phyloP scores from a whole-genome alignment of 1,140 invertebrate species.

The Lasaia peninsularis region DNA sequence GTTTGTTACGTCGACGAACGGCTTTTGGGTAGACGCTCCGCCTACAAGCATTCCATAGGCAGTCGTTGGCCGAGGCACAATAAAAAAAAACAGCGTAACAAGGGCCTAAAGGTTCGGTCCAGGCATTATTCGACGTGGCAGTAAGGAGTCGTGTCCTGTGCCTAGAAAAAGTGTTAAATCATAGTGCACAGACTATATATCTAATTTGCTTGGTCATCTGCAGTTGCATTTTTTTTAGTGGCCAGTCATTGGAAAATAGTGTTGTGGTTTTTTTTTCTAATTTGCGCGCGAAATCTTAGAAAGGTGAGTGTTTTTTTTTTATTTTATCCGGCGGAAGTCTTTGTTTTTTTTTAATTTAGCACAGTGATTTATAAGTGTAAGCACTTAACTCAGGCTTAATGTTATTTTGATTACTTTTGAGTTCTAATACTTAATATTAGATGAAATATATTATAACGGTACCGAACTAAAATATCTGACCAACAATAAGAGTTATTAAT shows the following conservation, averaged over 20 bases:
- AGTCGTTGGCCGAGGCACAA: constrained; percentile 14
- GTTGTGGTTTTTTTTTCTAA: constrained; percentile 1
- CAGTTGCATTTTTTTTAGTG: constrained; percentile 12
- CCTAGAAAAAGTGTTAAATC: constrained; percentile 13
- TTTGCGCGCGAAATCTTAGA: constrained; percentile 7
- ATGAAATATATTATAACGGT: no score
- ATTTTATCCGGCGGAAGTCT: not conserved
- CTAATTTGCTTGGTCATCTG: constrained; percentile 12
- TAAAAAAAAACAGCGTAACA: constrained; percentile 16
- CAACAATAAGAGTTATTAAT: no score
- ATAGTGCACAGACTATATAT: constrained; percentile 15
- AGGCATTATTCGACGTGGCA: constrained; percentile 13
- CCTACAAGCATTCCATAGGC: constrained; percentile 11
- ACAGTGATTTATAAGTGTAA: no score
- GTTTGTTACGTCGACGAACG: constrained; percentile 4
- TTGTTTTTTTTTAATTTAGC: not conserved
- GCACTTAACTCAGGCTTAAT: no score
- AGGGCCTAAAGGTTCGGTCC: constrained; percentile 15
- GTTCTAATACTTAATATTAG: no score
- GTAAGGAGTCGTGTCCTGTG: constrained; percentile 18
- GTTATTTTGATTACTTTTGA: no score
- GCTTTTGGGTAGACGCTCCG: not conserved
- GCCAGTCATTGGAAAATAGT: constrained; percentile 8
- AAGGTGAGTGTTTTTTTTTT: constrained; percentile 5
- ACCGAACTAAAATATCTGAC: no score